Evolutionary conservation across 2,113 vertebrate species (phyloP).

Genomic region (Edolisoma coerulescens): DNA sequence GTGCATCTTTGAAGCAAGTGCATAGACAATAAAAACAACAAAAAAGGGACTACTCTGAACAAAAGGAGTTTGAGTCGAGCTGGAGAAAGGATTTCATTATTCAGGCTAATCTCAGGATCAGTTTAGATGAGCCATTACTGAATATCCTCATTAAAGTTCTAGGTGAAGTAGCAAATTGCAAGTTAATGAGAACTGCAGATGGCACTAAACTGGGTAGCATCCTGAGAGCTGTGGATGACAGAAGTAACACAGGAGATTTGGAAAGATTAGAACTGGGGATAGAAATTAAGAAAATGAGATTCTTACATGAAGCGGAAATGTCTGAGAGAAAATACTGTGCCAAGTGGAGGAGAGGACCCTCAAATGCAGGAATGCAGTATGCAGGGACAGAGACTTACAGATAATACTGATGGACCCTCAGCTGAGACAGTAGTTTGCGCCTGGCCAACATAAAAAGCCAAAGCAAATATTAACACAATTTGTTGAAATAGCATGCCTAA

Average conservation of each 20-base stretch:
- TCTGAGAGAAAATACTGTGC: neutral
- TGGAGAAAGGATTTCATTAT: slow-evolving; percentile 29
- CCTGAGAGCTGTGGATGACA: slow-evolving; percentile 4
- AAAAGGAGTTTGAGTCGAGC: neutral
- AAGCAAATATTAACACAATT: neutral
- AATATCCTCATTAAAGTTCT: slow-evolving; percentile 42
- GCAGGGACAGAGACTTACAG: neutral
- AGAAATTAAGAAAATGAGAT: slow-evolving; percentile 45
- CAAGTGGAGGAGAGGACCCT: neutral
- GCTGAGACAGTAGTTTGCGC: neutral
- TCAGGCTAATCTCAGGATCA: slow-evolving; percentile 19
- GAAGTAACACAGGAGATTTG: slow-evolving; percentile 43
- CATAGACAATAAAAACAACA: neutral
- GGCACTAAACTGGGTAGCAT: neutral
- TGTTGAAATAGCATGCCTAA: neutral
- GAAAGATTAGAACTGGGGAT: slow-evolving; percentile 38
- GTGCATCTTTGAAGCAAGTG: neutral
- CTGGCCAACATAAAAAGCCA: neutral
- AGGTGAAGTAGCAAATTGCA: slow-evolving; percentile 19
- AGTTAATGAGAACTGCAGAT: slow-evolving; percentile 54
- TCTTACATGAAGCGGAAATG: neutral
- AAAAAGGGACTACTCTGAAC: neutral
- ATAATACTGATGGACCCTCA: neutral
- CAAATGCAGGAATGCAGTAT: neutral
- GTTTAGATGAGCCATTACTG: slow-evolving; percentile 14